Base-by-base conservation (phyloP, 2,888 invertebrate genomes). In the Buathra laborator region DNA sequence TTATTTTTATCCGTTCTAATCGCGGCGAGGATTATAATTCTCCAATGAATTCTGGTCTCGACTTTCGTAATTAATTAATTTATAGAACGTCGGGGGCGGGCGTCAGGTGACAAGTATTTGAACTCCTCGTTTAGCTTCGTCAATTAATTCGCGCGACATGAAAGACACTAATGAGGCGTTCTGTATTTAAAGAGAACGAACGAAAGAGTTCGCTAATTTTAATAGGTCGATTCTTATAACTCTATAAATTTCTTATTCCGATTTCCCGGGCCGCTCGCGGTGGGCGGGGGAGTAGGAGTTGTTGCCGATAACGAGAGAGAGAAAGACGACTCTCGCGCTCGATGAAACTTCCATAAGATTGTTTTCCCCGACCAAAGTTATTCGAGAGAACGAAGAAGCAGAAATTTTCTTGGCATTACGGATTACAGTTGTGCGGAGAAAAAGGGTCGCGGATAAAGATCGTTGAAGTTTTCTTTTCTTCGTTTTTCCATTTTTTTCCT, bases 321-420 rank as follows among this genome's bases (percentile, higher is more conserved):
- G 59, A 70, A 32, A 37, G 37, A 37, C 24, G 24, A 75, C 19
- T 3, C 72, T 3, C 72, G 3, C 46, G 29, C 12, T 78, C 51
- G 78, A 59, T 43, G 48, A 74, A 83, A 83, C 62, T 70, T 83
- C 29, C 9, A 46, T 72, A 72, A 51, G 24, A 59, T 67, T 16
- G 59, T 72, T 72, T 67, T 29, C 59, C 6, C 14, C 56, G 66
- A 70, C 43, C 29, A 77, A 78, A 83, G 53, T 70, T 81, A 24
- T 56, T 29, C 64, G 68, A 48, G 51, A 19, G 51, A 81, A 14
- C 16, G 62, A 44, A 68, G 32, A 74, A 48, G 32, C 46, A 44
- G 59, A 32, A 16, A 72, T 46, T 66, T 37, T 59, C 43, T 75
- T 44, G 24, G 10, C 43, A 56, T 43, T 48, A 29, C 44, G 68